Conservation (phyloP, 1,140 invertebrate genomes). For the Anastatus disparis region DNA sequence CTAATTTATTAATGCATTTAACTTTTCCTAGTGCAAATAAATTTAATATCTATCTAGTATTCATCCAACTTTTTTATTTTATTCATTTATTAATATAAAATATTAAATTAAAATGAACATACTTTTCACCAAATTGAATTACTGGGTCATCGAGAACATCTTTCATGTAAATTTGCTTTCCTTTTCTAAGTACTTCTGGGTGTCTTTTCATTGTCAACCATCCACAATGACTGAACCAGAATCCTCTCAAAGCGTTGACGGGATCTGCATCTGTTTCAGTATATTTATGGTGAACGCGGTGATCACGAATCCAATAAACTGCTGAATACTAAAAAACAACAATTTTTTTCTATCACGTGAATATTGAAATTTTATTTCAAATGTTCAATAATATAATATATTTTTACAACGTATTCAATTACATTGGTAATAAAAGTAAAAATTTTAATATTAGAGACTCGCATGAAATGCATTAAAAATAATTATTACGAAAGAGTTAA, state of each 20-base stretch:
- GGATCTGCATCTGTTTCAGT: slow-evolving; percentile 37
- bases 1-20: too few species aligned
- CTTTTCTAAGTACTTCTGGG: slow-evolving; percentile 32
- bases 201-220: slow-evolving; percentile 36
- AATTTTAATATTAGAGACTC: too few species aligned
- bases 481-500: too few species aligned
- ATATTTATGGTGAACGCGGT: slow-evolving; percentile 8
- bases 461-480: too few species aligned
- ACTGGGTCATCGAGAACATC: slow-evolving; percentile 28
- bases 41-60: too few species aligned
- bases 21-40: too few species aligned
- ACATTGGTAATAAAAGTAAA: too few species aligned
- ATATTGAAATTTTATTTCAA: too few species aligned
- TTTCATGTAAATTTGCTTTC: slow-evolving; percentile 13
- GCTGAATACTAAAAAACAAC: slow-evolving; percentile 38
- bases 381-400: too few species aligned
- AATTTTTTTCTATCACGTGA: too few species aligned
- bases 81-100: too few species aligned
- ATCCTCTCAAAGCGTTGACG: slow-evolving; percentile 19
- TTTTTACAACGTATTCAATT: neutral
- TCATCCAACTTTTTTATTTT: too few species aligned
- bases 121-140: slow-evolving; percentile 6
- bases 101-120: neutral
- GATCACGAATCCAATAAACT: neutral
- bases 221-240: slow-evolving; percentile 27